Evolutionary conservation across 2,113 vertebrate genomes (phyloP), one percentile per base, ranked within the genome.

Genomic region (Rhineura floridana): DNA sequence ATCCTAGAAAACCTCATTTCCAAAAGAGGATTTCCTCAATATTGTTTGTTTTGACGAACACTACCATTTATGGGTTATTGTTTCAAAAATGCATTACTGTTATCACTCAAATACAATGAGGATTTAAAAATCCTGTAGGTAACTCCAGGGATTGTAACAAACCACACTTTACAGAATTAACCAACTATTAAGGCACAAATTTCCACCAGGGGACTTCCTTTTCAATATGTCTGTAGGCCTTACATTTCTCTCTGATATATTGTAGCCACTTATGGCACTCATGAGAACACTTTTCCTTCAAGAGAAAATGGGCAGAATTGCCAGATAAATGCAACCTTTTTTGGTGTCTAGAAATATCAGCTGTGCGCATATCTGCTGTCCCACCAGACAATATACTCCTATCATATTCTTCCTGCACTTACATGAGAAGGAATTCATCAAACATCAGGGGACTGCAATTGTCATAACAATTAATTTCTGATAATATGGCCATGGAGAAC

Each of bases 41-140:
- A 80, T 86, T 94, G 92, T 93, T 89, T 92, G 42, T 59, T 92
- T 46, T 30, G 78, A 62, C 36, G 78, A 75, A 88, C 85, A 88
- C 63, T 1, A 4, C 12, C 65, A 52, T 8, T 39, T 91, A 11
- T 0, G 48, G 42, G 76, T 80, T 75, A 75, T 33, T 69, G 3
- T 30, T 87, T 67, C 76, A 84, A 88, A 62, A 28, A 84, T 88
- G 21, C 77, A 33, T 1, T 80, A 83, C 73, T 90, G 7, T 90
- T 93, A 44, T 83, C 87, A 88, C 55, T 81, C 33, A 65, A 88
- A 55, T 30, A 39, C 0, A 13, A 28, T 86, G 21, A 1, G 15
- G 4, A 0, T 11, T 52, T 46, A 46, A 33, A 55, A 80, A 67
- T 59, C 33, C 46, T 50, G n/a, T 70, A 50, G n/a, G 6, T 39